Conservation (phyloP, 2,113 vertebrate genomes). For the Xenus cinereus region DNA sequence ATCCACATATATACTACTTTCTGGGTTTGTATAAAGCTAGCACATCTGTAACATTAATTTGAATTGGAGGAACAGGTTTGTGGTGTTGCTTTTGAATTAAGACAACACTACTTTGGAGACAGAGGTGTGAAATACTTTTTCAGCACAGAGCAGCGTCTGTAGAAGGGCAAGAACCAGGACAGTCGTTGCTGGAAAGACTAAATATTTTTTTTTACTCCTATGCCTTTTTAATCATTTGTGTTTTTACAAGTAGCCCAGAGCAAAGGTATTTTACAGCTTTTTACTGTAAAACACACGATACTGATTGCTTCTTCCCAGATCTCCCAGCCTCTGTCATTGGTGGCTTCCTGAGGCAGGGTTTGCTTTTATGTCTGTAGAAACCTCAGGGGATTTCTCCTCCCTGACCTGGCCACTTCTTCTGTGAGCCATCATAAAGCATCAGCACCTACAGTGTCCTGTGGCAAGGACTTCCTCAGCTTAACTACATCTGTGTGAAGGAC, state of each 20-base stretch:
- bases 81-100: not conserved
- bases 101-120: not conserved
- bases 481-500: fast-evolving
- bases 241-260: not conserved
- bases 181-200: not conserved
- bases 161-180: not conserved
- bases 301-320: not conserved
- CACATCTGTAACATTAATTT: not conserved
- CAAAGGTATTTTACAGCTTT: not conserved
- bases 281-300: not conserved
- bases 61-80: not conserved
- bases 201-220: not conserved
- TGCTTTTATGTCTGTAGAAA: not conserved
- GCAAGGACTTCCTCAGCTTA: not conserved
- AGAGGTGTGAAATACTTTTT: not conserved
- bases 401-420: not conserved
- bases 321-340: fast-evolving
- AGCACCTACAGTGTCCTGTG: not conserved
- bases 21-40: not conserved
- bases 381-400: not conserved
- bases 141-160: not conserved
- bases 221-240: not conserved
- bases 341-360: not conserved
- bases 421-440: not conserved
- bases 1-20: not conserved